Base-by-base conservation (phyloP, 2,888 invertebrate genomes). In the Ormyrus thymus region DNA sequence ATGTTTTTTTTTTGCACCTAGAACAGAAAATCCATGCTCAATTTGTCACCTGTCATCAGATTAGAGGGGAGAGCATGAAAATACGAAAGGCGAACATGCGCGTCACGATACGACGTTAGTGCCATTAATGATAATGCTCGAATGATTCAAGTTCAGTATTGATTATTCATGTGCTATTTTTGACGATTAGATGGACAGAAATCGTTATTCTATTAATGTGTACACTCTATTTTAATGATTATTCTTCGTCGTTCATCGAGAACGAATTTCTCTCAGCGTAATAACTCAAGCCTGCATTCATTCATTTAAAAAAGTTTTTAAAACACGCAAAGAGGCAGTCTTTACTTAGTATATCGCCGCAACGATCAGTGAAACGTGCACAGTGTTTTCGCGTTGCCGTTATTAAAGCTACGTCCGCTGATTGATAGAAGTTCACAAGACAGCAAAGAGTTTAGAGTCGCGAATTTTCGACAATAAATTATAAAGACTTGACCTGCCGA, bases 191-290 rank as follows among this genome's bases (percentile, higher is more conserved):
- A 46, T 11, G 15, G 7, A 13, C 29, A 68, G 59, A 75, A 68
- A 68, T 66, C 75, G 29, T 69, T 76, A 69, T 76, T 76, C 75
- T 76, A 76, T 76, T 61, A 76, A 76, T 76, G 61, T 45, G 11
- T 45, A 10, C 13, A 56, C 55, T 74, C 7, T 56, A 71, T 62
- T 62, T 11, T 61, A 29, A 29, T 29, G 29, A 29, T 29, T 29
- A 29, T 29, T 29, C 29, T 0, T 4, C 29, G 29, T 4, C 4
- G 4, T 29, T 29, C 29, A 29, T 29, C 4, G 29, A 29, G 29
- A 29, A 29, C 29, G 2, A 29, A 29, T 29, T 29, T 29, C 29
- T 29, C 4, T 29, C 29, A 29, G 29, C 29, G 29, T 4, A 29
- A 29, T 4, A 29, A 29, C 4, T 29, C 29, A 29, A 29, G 29